A percentile compares a stretch with the other conserved stretches of the same genome.
These are phyloP conservation scores for Aix galericulata DNA, from an alignment of 2,113 vertebrate species.

Conservation along the genomic window DNA sequence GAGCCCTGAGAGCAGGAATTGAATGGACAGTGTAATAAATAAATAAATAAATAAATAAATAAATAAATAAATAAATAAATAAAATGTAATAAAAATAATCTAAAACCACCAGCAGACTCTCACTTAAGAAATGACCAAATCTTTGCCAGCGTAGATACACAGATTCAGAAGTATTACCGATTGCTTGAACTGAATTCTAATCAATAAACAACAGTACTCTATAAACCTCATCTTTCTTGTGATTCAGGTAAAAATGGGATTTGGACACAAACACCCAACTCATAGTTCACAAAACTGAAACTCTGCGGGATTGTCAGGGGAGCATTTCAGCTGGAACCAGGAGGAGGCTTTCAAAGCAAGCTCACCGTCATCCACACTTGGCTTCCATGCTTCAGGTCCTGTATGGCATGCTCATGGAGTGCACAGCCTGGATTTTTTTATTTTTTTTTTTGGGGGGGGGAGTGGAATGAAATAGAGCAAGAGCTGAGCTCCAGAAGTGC, in stretches of 20 bases:
- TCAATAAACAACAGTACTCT: not conserved
- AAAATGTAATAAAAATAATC: not conserved
- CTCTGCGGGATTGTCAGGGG: fast-evolving
- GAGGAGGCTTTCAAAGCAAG: not conserved
- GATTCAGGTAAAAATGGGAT: not conserved
- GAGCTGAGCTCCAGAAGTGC: not conserved
- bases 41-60: not conserved
- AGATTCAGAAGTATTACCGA: not conserved
- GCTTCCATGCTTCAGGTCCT: not conserved
- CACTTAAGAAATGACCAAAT: not conserved
- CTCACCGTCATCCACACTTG: not conserved
- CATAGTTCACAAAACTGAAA: not conserved
- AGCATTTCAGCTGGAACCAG: not conserved
- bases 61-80: not conserved
- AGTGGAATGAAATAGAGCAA: not conserved
- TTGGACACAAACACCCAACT: not conserved
- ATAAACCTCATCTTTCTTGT: not conserved
- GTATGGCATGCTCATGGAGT: not conserved
- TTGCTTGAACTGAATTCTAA: not conserved
- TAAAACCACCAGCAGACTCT: not conserved
- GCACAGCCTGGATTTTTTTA: not conserved
- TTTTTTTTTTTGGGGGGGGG: no score
- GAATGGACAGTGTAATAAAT: not conserved
- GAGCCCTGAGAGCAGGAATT: not conserved
- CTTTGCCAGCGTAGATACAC: not conserved